Percentiles rank a stretch among this genome's conserved stretches.
These are phyloP conservation scores for Notiomystis cincta DNA, from an alignment of 2,113 vertebrate genomes.

Conservation along the genomic window DNA sequence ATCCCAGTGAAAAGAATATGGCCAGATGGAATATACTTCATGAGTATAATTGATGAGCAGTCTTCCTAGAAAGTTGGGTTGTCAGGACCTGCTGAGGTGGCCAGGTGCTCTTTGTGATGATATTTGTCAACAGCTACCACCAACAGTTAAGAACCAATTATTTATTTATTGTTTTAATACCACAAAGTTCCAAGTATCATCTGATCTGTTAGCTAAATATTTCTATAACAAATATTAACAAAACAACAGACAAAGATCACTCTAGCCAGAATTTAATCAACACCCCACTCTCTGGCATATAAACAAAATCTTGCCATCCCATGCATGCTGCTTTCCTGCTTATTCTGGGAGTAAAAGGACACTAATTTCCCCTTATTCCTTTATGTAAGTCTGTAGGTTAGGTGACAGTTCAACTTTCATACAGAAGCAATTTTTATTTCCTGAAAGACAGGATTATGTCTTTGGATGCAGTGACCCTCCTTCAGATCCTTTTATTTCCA, in stretches of 20 bases:
- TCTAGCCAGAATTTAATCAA: neutral
- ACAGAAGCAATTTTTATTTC: neutral
- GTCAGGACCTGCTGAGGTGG: neutral
- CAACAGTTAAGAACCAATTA: neutral
- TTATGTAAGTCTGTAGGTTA: neutral
- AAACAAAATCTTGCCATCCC: neutral
- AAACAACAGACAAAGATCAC: neutral
- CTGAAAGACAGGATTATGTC: neutral
- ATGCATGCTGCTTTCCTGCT: neutral
- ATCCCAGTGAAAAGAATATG: neutral
- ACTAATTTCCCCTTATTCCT: neutral
- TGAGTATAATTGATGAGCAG: neutral
- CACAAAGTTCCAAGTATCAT: neutral
- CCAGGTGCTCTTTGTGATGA: neutral
- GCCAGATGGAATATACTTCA: neutral
- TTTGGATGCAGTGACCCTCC: neutral
- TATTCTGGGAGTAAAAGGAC: neutral
- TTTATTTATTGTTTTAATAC: neutral
- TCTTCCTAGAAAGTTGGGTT: neutral
- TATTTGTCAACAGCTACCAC: neutral
- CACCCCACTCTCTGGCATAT: neutral
- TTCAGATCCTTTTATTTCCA: slow-evolving; percentile 25
- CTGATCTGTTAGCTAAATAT: neutral
- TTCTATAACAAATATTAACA: neutral
- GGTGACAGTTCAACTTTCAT: neutral